phyloP scores from a whole-genome alignment of 2,888 invertebrate genomes.

The Oeneis ivallda region DNA sequence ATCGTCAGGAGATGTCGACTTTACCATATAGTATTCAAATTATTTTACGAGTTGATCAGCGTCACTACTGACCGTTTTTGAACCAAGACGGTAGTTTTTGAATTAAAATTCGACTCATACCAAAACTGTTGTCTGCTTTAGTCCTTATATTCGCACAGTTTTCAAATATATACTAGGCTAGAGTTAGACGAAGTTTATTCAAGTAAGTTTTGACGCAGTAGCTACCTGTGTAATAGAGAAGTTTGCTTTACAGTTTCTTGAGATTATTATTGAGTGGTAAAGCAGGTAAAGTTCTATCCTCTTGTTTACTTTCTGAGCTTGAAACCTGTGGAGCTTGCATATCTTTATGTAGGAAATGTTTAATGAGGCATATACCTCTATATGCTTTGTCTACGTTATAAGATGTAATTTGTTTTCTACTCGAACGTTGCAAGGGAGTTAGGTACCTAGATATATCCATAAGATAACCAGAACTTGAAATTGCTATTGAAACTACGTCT shows the following conservation, averaged over 20 bases:
- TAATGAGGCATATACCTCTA: not conserved
- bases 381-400: not conserved
- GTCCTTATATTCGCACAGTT: conserved; percentile 58
- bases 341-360: not conserved
- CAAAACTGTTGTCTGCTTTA: not conserved
- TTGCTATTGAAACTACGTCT: no score
- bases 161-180: conserved; percentile 58
- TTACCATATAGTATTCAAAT: no score
- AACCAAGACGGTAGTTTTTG: not conserved
- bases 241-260: conserved; percentile 58
- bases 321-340: conserved; percentile 19
- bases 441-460: no score
- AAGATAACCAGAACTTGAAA: no score
- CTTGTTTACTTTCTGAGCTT: conserved; percentile 30
- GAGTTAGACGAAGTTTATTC: conserved; percentile 57
- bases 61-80: not conserved
- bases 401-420: no score
- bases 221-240: conserved; percentile 57
- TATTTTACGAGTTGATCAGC: not conserved
- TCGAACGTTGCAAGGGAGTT: not conserved
- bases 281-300: conserved; percentile 36
- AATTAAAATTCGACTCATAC: not conserved
- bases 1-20: no score
- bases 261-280: conserved; percentile 54
- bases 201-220: conserved; percentile 60